Conservation (phyloP, 2,888 invertebrate genomes). For the Plemyria rubiginata region DNA sequence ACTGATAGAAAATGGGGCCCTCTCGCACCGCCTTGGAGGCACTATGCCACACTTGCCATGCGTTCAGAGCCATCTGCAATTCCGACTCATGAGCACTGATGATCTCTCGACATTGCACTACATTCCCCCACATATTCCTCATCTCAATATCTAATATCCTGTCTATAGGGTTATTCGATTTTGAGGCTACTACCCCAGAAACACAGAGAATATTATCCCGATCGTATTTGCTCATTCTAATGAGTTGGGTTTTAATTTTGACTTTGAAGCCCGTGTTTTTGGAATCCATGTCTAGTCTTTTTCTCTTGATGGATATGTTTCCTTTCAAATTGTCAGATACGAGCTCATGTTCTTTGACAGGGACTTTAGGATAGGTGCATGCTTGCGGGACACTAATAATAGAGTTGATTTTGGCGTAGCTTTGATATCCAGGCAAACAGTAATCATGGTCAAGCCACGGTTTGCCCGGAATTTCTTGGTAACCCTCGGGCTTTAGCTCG, state of each 20-base stretch:
- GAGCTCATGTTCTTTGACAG: neutral
- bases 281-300: neutral
- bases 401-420: neutral
- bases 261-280: neutral
- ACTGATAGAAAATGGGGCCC: conserved; percentile 58
- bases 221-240: conserved; percentile 16
- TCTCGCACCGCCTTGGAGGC: conserved; percentile 34
- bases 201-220: conserved; percentile 33
- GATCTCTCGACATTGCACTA: neutral
- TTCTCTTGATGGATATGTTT: neutral
- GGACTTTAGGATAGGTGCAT: neutral
- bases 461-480: neutral
- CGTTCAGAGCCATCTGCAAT: conserved; percentile 41
- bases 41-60: conserved; percentile 47
- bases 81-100: conserved; percentile 7
- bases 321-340: neutral
- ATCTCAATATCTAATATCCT: conserved; percentile 43
- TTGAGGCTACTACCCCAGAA: conserved; percentile 27
- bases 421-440: conserved; percentile 2
- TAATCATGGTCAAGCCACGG: conserved; percentile 20
- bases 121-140: conserved; percentile 45
- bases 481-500: neutral
- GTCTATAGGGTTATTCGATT: conserved; percentile 42
- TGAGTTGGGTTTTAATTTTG: neutral
- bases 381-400: neutral